These are phyloP conservation scores for Eupithecia insigniata DNA, from an alignment of 2,888 invertebrate species.

Conservation along the genomic window DNA sequence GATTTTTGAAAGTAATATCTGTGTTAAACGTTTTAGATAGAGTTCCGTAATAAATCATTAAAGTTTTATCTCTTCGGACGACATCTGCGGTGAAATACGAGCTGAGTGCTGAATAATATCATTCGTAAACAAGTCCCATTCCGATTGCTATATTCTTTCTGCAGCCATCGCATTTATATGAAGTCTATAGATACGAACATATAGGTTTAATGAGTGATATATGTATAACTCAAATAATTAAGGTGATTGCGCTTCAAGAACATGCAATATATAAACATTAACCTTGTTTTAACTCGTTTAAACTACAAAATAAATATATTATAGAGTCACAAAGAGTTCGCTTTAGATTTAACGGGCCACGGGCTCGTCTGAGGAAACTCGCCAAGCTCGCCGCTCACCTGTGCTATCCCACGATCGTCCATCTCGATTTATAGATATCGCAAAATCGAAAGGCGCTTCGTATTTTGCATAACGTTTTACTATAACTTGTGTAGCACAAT, in stretches of 20 bases:
- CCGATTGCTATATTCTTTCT: conserved; percentile 19
- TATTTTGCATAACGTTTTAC: conserved; percentile 77
- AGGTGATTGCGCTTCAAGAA: neutral
- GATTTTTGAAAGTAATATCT: conserved; percentile 75
- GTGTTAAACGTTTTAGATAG: conserved; percentile 61
- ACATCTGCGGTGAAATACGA: conserved; percentile 41
- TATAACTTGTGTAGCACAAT: conserved; percentile 73
- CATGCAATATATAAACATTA: conserved; percentile 1
- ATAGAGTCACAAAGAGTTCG: conserved; percentile 34
- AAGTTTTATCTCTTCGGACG: conserved; percentile 48
- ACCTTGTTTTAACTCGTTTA: neutral
- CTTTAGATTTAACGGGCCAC: conserved; percentile 59
- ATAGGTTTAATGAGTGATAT: neutral
- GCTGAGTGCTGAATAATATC: conserved; percentile 16
- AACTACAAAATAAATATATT: conserved; percentile 36
- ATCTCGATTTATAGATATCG: conserved; percentile 78
- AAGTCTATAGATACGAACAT: conserved; percentile 3
- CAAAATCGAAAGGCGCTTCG: conserved; percentile 78
- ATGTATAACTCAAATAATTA: neutral
- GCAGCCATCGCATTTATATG: neutral
- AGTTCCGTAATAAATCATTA: conserved; percentile 59
- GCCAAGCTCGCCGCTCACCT: conserved; percentile 76
- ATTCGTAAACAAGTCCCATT: conserved; percentile 33
- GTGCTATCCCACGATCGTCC: conserved; percentile 78
- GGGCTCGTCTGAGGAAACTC: conserved; percentile 66